Conservation (phyloP, 1,140 invertebrate species). For the Scaptomyza hsui region DNA sequence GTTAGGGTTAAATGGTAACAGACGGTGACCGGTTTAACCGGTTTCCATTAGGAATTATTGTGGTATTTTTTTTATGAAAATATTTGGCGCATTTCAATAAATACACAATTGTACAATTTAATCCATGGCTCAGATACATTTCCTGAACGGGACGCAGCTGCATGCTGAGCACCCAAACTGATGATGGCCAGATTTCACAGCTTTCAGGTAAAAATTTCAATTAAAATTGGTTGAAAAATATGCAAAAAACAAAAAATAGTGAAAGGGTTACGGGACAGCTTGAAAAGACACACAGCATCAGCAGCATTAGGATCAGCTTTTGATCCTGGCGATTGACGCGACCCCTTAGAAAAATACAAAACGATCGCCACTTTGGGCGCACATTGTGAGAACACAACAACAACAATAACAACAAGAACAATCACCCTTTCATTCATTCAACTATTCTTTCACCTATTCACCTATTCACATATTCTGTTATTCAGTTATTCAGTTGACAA, state of each 20-base stretch:
- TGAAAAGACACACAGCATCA: constrained; percentile 60
- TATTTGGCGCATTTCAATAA: constrained; percentile 76
- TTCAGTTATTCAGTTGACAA: constrained; percentile 66
- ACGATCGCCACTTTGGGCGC: constrained; percentile 64
- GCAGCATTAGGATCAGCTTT: constrained; percentile 23
- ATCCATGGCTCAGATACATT: constrained; percentile 35
- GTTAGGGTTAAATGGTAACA: constrained; percentile 29
- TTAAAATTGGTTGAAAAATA: constrained; percentile 66
- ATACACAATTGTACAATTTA: constrained; percentile 55
- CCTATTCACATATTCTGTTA: constrained; percentile 48
- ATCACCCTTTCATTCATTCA: constrained; percentile 53
- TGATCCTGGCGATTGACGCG: constrained; percentile 23
- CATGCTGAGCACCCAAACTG: constrained; percentile 16
- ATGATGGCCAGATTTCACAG: constrained; percentile 36
- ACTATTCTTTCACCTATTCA: constrained; percentile 46
- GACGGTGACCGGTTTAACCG: constrained; percentile 52
- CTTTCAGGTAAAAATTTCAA: constrained; percentile 77
- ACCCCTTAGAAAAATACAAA: constrained; percentile 47
- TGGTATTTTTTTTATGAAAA: constrained; percentile 77
- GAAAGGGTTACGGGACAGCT: constrained; percentile 50
- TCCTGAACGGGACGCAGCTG: constrained; percentile 57
- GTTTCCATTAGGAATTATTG: constrained; percentile 63
- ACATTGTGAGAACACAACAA: constrained; percentile 63
- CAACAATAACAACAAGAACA: constrained; percentile 63
- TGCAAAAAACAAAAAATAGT: constrained; percentile 14